Evolutionary conservation across 2,888 invertebrate species (phyloP).

Genomic region (Brachyptera risi): DNA sequence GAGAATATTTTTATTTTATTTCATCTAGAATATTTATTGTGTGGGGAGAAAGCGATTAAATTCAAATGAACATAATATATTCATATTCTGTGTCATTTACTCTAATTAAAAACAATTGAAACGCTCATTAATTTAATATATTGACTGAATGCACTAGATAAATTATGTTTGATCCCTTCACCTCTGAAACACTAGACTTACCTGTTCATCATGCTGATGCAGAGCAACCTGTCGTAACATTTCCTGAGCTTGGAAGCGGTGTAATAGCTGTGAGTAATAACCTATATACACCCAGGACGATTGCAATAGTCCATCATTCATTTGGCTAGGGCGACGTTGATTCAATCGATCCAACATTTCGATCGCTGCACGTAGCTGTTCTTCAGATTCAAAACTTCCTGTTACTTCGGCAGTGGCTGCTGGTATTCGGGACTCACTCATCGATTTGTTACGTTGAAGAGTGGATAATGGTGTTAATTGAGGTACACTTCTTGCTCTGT

Average conservation of each 20-base stretch:
- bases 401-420: neutral
- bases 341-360: neutral
- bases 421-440: constrained; percentile 32
- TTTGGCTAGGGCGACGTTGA: neutral
- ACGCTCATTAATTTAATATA: too few relatives aligned
- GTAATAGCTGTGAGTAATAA: constrained; percentile 40
- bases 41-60: too few relatives aligned
- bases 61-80: too few relatives aligned
- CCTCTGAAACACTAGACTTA: too few relatives aligned
- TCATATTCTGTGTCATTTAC: too few relatives aligned
- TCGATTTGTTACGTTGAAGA: constrained; percentile 29
- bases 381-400: neutral
- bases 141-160: too few relatives aligned
- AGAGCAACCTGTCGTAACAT: constrained; percentile 38
- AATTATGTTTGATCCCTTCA: too few relatives aligned
- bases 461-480: constrained; percentile 28
- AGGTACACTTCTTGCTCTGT: constrained; percentile 32
- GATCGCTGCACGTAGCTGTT: constrained; percentile 9
- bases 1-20: too few relatives aligned
- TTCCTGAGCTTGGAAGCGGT: constrained; percentile 40
- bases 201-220: constrained; percentile 33
- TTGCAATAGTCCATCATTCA: constrained; percentile 4
- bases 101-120: too few relatives aligned
- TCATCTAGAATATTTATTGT: too few relatives aligned
- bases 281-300: constrained; percentile 39